Percentiles rank a stretch among this genome's conserved stretches.
Conservation (phyloP, 2,797 vertebrate species). For the Allobates femoralis region DNA sequence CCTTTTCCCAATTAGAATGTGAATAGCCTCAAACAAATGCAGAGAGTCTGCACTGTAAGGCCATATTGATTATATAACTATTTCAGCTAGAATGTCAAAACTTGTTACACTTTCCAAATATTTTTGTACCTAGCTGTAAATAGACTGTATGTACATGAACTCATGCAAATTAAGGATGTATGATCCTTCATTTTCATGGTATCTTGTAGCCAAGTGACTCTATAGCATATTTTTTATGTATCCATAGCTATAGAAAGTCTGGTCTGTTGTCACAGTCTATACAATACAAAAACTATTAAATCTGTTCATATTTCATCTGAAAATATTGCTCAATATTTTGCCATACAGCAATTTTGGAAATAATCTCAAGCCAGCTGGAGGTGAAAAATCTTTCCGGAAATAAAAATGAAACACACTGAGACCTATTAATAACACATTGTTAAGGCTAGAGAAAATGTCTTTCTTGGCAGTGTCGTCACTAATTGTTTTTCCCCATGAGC, state of each 20-base stretch:
- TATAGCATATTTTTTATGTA: not conserved
- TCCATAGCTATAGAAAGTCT: not conserved
- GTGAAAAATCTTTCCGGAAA: slow-evolving; percentile 63
- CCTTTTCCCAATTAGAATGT: too few species aligned
- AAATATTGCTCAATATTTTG: slow-evolving; percentile 54
- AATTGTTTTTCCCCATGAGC: slow-evolving; percentile 64
- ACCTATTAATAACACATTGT: slow-evolving; percentile 63
- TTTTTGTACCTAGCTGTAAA: too few species aligned
- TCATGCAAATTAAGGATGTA: not conserved
- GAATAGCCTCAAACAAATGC: too few species aligned
- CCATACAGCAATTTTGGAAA: slow-evolving; percentile 59
- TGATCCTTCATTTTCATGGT: not conserved
- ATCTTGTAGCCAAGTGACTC: not conserved
- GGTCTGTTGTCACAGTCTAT: slow-evolving; percentile 22
- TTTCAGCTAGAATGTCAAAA: too few species aligned
- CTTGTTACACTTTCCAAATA: too few species aligned
- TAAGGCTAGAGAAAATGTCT: slow-evolving; percentile 58
- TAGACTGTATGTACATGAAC: too few species aligned
- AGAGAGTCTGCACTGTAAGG: too few species aligned
- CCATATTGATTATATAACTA: too few species aligned
- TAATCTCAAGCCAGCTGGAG: slow-evolving; percentile 60
- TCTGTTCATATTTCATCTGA: slow-evolving; percentile 47
- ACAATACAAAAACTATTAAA: slow-evolving; percentile 29
- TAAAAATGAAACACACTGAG: slow-evolving; percentile 60
- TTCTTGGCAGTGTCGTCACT: slow-evolving; percentile 56